A percentile compares a stretch with the other conserved stretches of the same genome.
These are phyloP conservation scores for Monochamus saltuarius DNA, from an alignment of 1,140 invertebrate genomes.

Conservation along the genomic window DNA sequence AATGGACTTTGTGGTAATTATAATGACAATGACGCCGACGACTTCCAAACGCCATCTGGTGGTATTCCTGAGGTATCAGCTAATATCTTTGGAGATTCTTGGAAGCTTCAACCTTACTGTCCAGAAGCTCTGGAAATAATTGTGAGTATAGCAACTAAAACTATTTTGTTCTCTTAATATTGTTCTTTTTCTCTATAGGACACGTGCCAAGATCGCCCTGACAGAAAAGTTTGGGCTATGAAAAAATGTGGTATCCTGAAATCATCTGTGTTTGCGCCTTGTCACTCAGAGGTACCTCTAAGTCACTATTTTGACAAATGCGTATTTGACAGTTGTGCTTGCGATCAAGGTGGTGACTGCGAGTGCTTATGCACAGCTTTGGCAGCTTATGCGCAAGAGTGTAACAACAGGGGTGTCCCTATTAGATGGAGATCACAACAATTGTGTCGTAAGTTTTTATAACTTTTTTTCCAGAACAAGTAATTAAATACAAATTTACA, in stretches of 20 bases:
- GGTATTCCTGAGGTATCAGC: conserved; percentile 72
- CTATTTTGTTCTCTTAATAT: conserved; percentile 14
- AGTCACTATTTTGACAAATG: conserved; percentile 65
- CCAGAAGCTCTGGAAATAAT: conserved; percentile 55
- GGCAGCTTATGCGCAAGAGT: conserved; percentile 81
- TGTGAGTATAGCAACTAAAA: conserved; percentile 39
- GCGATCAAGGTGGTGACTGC: conserved; percentile 86
- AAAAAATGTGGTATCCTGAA: conserved; percentile 75
- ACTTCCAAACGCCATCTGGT: conserved; percentile 80
- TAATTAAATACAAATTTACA: conserved; percentile 45
- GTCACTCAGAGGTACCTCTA: conserved; percentile 77
- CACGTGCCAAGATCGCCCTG: conserved; percentile 71
- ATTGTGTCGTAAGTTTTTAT: conserved; percentile 73
- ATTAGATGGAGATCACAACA: conserved; percentile 80
- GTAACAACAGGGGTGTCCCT: conserved; percentile 67
- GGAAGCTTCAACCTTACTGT: conserved; percentile 77
- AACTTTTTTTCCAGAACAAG: too few species aligned
- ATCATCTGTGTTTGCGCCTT: conserved; percentile 69
- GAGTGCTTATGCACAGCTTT: conserved; percentile 86
- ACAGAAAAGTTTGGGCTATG: conserved; percentile 76
- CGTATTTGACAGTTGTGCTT: conserved; percentile 81
- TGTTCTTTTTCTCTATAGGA: conserved; percentile 54
- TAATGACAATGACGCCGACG: conserved; percentile 77
- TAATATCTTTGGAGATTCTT: conserved; percentile 80
- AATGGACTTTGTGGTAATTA: conserved; percentile 90